Conservation (phyloP, 2,888 invertebrate genomes). For the Rotaria socialis region DNA sequence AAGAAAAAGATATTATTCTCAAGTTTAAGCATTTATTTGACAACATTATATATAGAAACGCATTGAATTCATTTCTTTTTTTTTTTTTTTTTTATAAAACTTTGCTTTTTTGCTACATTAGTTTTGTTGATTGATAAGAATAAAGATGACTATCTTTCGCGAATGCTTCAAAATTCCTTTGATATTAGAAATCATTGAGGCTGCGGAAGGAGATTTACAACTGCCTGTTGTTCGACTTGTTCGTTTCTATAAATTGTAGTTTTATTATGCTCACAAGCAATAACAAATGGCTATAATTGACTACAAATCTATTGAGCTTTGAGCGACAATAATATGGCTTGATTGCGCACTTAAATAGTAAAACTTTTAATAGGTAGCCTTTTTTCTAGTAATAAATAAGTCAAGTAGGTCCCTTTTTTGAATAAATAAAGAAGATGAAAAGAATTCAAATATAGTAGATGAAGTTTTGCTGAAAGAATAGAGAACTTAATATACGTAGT, state of each 20-base stretch:
- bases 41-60: neutral
- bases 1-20: neutral
- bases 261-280: neutral
- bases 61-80: neutral
- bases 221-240: neutral
- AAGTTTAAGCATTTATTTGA: neutral
- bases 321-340: neutral
- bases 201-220: neutral
- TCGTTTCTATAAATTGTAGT: neutral
- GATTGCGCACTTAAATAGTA: neutral
- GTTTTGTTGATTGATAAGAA: no score
- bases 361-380: neutral
- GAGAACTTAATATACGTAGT: no score
- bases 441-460: no score
- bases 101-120: no score
- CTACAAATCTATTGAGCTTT: neutral
- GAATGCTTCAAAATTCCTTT: neutral
- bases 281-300: neutral
- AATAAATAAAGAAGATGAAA: no score
- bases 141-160: neutral
- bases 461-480: no score
- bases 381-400: no score
- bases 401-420: no score
- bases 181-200: neutral
- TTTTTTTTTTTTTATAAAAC: no score